Base-by-base conservation (phyloP, 2,797 vertebrate species). In the Thripadectes ignobilis region DNA sequence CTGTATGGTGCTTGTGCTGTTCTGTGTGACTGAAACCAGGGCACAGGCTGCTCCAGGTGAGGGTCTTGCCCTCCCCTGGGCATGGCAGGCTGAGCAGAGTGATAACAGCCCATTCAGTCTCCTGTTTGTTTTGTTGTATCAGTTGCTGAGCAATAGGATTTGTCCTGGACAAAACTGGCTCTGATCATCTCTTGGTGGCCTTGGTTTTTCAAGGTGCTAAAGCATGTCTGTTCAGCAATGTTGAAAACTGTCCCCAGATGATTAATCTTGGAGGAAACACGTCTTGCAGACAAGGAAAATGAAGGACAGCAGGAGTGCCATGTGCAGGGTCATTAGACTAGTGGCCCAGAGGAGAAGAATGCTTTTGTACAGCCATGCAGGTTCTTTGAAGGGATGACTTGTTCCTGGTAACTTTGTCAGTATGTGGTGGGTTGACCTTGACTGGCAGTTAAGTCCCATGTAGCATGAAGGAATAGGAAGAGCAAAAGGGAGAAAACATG, bases 141-240 rank as follows among this genome's bases (percentile, higher is more conserved):
- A 87, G 75, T 83, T 93, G 93, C 85, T 88, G 90, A 85, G 85
- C 72, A 54, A 63, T 88, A 76, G 11, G 48, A 51, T 93, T 77
- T 57, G 5, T 77, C 54, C 41, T 74, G 52, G 67, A 45, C 45
- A 81, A 57, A 93, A 66, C 9, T 63, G 43, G 24, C 63, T 85
- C 57, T 76, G 17, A 46, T 39, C 20, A 29, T 63, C 66, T 90
- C 69, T 77, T 30, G 43, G 51, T 71, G 66, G 43, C 30, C 49
- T 93, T 85, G 32, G 26, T 75, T 80, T 92, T 71, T 52, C 15
- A 54, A 45, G 32, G 20, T 57, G 23, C 45, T 78, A 61, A 81
- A 29, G 36, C 1, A 1, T 79, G 46, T 23, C 34, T 76, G 27
- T 65, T 89, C 29, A 78, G 58, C 32, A 67, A 14, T 84, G 29